Evolutionary conservation across 2,888 invertebrate genomes (phyloP), one percentile per base, ranked within the genome.

Genomic region (Polymixis lichenea): DNA sequence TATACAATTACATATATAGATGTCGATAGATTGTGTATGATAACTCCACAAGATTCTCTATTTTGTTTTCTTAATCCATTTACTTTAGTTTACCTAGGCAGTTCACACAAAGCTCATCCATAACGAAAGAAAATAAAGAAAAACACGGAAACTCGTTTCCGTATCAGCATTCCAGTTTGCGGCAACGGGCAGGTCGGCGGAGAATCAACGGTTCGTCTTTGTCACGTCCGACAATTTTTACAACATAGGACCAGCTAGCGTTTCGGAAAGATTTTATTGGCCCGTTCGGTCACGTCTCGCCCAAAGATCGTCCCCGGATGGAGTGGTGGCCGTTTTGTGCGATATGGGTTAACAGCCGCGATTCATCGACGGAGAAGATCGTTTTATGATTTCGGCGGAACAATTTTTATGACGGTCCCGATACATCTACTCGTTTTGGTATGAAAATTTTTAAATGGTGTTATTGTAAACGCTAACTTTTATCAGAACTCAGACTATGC

Each of bases 211-310:
- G 73, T 72, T 75, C 75, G 88, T 85, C 90, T 87, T 87, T 82
- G 91, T 93, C 94, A 94, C 94, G 94, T 94, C 84, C 89, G 86
- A 89, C 91, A 87, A 94, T 93, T 94, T 94, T 95, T 92, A 92
- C 91, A 93, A 90, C 89, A 87, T 88, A 86, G 90, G 90, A 89
- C 90, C 87, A 88, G 90, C 88, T 77, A 86, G 82, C 89, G 88
- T 90, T 94, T 92, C 89, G 89, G 88, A 90, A 91, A 92, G 94
- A 94, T 95, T 95, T 95, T 95, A 95, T 95, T 93, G 92, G 92
- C 89, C 88, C 91, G 89, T 91, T 93, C 92, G 93, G 94, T 95
- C 95, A 95, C 95, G 95, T 95, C 91, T 89, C 86, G 80, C 90
- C 90, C 88, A 93, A 93, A 94, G 93, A 95, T 94, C 94, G 94